Base-by-base conservation (phyloP, 2,797 vertebrate species). In the Diplodus sargus region DNA sequence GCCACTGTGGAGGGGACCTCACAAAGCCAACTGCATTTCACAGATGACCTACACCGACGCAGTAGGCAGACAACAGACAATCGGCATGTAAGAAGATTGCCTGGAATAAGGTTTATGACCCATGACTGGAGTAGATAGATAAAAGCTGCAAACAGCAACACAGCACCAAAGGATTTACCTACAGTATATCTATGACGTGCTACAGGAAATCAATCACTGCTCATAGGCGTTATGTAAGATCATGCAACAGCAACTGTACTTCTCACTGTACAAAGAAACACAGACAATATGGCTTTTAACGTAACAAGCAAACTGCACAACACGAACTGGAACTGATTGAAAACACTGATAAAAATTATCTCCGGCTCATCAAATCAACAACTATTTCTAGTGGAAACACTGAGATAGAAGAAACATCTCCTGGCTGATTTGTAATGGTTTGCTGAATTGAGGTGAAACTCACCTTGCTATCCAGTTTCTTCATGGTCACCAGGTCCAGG, bases 381-480 rank as follows among this genome's bases (percentile, higher is more conserved):
- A 47, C 13, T 43, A 48, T 6, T 2, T 52, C 20, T 28, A 51
- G 16, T 0, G 22, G 0, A 53, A 45, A 42, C 3, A 10, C 15
- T 25, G 4, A 60, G 2, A 53, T 17, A 39, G 20, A 39, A 52
- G 51, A 39, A 6, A 62, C 14, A 5, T 5, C 23, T 4, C 53
- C 52, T 45, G n/a, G 34, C 54, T 34, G n/a, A 56, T 45, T 25
- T 14, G 42, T 9, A n/a, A 43, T 6, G 60, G 5, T 34, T 61
- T 51, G 17, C 67, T 71, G 10, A 68, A 56, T n/a, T 39, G 11
- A 75, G 58, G 17, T 7, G 7, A 59, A 12, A 70, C 89, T 89
- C 88, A 99, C 98, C 97, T 99, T 99, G 92, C 98, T 99, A 87
- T 99, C 98, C 8, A 99, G 96, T 85, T 99, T 99, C 92, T 99